These are phyloP conservation scores for Elysia chlorotica DNA, from an alignment of 1,140 invertebrate species.

Conservation along the genomic window DNA sequence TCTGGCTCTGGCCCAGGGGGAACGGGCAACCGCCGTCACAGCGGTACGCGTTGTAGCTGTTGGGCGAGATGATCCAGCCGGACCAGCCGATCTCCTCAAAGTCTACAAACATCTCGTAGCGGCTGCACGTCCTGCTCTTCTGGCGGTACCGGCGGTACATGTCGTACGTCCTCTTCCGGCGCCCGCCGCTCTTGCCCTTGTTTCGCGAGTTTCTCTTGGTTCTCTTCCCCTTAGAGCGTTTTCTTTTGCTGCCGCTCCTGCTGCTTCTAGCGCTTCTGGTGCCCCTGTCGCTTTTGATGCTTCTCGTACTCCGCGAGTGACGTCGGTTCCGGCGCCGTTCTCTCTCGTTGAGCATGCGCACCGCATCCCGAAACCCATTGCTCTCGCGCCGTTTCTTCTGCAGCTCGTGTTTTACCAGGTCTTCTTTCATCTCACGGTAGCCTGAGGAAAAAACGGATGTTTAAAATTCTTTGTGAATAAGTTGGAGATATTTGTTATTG, in stretches of 20 bases:
- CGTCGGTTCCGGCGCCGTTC: conserved; percentile 17
- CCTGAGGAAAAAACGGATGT: conserved; percentile 34
- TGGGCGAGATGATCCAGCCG: conserved; percentile 68
- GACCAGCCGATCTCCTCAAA: conserved; percentile 73
- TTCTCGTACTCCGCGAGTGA: background rate
- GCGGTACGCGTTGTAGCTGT: conserved; percentile 71
- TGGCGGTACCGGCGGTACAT: conserved; percentile 29
- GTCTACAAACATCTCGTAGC: conserved; percentile 64
- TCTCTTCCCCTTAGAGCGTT: conserved; percentile 7
- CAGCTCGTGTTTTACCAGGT: conserved; percentile 35
- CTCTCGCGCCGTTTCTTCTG: background rate
- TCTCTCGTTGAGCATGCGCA: conserved; percentile 47
- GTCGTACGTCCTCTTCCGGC: conserved; percentile 43
- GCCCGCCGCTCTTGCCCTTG: conserved; percentile 19
- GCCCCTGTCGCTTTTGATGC: conserved; percentile 20
- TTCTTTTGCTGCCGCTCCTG: conserved; percentile 25
- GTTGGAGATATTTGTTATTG: too few relatives aligned
- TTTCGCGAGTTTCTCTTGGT: conserved; percentile 16
- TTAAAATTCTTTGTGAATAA: too few relatives aligned
- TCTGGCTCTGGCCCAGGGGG: conserved; percentile 65
- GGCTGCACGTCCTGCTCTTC: conserved; percentile 46
- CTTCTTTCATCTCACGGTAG: conserved; percentile 48
- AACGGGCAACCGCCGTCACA: conserved; percentile 71
- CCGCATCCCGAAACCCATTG: conserved; percentile 35
- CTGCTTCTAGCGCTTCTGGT: conserved; percentile 31